Conservation (phyloP, 2,888 invertebrate species). For the Drosophila niveifrons region DNA sequence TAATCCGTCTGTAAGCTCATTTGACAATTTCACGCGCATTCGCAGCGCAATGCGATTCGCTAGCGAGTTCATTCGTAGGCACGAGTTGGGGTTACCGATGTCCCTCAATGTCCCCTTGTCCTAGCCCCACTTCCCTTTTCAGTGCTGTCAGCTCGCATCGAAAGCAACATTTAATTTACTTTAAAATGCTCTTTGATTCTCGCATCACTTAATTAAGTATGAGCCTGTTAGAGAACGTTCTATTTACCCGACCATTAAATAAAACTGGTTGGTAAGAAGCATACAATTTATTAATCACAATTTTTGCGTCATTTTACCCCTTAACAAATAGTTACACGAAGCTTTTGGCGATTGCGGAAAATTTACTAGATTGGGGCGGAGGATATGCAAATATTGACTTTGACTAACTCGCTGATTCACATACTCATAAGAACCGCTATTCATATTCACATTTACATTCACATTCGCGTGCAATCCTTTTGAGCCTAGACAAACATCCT, state of each 20-base stretch:
- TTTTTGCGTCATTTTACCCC: background rate
- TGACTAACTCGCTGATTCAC: slow-evolving; percentile 35
- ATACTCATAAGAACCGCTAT: background rate
- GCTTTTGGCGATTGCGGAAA: background rate
- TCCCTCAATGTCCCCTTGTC: background rate
- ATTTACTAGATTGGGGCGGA: background rate
- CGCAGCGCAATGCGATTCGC: slow-evolving; percentile 41
- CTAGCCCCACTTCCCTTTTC: background rate
- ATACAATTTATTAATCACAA: background rate
- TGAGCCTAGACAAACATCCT: slow-evolving; percentile 58
- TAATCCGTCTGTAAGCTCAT: slow-evolving; percentile 71
- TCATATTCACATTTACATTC: slow-evolving; percentile 1
- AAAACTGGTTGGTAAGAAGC: background rate
- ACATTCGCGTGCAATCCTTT: slow-evolving; percentile 40
- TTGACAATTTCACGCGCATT: slow-evolving; percentile 68
- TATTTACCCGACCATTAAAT: background rate
- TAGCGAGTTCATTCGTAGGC: slow-evolving; percentile 36
- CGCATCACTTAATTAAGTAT: slow-evolving; percentile 30
- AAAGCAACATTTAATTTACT: slow-evolving; percentile 39
- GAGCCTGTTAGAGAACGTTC: background rate
- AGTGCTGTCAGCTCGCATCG: slow-evolving; percentile 8
- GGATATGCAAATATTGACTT: slow-evolving; percentile 30
- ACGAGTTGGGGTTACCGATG: background rate
- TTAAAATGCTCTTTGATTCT: slow-evolving; percentile 41
- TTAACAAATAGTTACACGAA: slow-evolving; percentile 2